Percentiles rank a stretch among this genome's conserved stretches.
These are phyloP conservation scores for Clarias laeviceps DNA, from an alignment of 2,797 vertebrate species.

Conservation along the genomic window DNA sequence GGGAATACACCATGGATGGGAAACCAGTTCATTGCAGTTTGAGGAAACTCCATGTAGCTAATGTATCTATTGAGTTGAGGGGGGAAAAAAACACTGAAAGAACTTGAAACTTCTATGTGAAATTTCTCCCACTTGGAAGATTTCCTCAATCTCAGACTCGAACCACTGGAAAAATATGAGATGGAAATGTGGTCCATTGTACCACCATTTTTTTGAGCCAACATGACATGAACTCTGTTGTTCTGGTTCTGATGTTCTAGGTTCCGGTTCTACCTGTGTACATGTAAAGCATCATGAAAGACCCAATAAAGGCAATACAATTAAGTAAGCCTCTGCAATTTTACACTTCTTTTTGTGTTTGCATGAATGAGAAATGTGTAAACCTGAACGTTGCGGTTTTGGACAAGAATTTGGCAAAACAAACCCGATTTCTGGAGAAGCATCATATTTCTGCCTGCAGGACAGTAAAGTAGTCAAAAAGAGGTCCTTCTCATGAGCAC, in stretches of 20 bases:
- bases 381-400: not conserved
- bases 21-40: not conserved
- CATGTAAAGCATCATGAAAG: not conserved
- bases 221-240: not conserved
- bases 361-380: not conserved
- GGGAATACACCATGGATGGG: not conserved
- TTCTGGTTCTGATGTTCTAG: not conserved
- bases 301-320: not conserved
- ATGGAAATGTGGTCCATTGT: not conserved
- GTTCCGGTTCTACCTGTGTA: not conserved
- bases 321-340: not conserved
- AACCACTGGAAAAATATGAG: not conserved
- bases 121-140: not conserved
- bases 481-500: not conserved
- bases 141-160: not conserved
- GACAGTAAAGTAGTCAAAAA: not conserved
- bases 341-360: not conserved
- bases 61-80: not conserved
- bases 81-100: not conserved
- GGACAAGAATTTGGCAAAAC: not conserved
- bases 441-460: not conserved
- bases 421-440: conserved; percentile 14
- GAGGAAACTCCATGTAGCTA: not conserved
- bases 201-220: not conserved
- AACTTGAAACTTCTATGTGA: not conserved